phyloP scores from a whole-genome alignment of 2,888 invertebrate genomes.

The Machimus rusticus region DNA sequence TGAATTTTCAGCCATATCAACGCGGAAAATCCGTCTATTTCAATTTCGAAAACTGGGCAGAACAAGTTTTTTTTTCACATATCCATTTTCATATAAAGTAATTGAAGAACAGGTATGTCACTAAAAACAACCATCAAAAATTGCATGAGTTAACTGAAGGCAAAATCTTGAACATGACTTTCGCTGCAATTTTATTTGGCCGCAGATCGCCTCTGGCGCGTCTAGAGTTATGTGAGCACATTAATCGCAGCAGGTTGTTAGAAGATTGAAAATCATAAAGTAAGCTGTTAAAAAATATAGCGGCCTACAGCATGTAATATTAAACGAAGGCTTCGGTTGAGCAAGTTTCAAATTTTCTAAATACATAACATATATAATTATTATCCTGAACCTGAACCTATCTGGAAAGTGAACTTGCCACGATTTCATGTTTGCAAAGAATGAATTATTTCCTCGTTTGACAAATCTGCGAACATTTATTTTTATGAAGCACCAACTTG shows the following conservation, averaged over 20 bases:
- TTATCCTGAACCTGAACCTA: background rate
- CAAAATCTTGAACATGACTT: background rate
- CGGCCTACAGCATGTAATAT: background rate
- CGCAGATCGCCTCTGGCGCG: background rate
- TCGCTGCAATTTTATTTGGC: background rate
- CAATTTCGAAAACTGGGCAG: background rate
- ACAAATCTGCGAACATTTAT: too few relatives aligned
- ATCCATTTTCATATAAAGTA: background rate
- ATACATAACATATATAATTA: background rate
- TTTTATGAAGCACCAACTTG: background rate
- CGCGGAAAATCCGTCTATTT: background rate
- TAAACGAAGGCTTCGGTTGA: background rate
- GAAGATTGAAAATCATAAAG: background rate
- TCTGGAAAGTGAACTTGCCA: background rate
- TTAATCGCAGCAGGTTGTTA: background rate
- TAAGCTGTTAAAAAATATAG: background rate
- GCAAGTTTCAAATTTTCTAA: background rate
- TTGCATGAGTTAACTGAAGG: background rate
- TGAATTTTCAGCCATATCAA: background rate
- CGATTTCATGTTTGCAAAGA: background rate
- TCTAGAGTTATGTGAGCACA: background rate
- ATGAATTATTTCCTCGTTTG: background rate
- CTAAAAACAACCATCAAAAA: background rate
- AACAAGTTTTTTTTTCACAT: background rate
- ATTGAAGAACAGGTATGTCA: background rate